phyloP scores from a whole-genome alignment of 2,888 invertebrate species.

The Bruchidius siliquastri region DNA sequence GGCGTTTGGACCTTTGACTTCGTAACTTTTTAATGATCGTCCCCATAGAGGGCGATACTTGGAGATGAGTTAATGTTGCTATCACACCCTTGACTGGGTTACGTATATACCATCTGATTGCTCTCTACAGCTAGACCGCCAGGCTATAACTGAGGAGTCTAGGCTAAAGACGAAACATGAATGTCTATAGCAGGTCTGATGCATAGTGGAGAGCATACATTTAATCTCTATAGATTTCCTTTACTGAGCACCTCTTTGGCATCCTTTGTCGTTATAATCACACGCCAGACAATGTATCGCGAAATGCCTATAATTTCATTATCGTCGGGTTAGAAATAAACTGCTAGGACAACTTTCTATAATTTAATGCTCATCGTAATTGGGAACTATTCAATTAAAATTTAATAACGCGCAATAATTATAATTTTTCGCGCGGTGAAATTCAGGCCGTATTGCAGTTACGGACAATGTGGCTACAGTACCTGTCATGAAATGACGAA shows the following conservation, averaged over 20 bases:
- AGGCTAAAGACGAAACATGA: no score
- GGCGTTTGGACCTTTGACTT: no score
- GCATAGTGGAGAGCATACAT: no score
- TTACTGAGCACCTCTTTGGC: background rate
- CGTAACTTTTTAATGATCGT: no score
- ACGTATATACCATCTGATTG: no score
- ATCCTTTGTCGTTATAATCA: background rate
- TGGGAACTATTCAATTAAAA: background rate
- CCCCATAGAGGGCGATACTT: no score
- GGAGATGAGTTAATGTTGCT: no score
- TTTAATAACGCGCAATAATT: background rate
- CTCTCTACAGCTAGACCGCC: no score
- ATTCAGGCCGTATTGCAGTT: background rate
- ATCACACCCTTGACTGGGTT: no score
- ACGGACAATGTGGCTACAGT: background rate
- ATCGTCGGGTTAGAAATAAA: background rate
- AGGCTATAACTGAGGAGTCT: no score
- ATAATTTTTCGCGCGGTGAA: background rate
- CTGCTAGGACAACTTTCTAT: background rate
- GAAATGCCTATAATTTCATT: background rate
- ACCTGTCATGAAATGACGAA: background rate
- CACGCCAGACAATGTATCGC: background rate
- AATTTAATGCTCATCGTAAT: background rate
- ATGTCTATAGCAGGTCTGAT: no score
- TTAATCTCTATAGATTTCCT: background rate